A percentile compares a stretch with the other conserved stretches of the same genome.
Conservation (phyloP, 2,113 vertebrate genomes). For the Trichomycterus rosablanca region DNA sequence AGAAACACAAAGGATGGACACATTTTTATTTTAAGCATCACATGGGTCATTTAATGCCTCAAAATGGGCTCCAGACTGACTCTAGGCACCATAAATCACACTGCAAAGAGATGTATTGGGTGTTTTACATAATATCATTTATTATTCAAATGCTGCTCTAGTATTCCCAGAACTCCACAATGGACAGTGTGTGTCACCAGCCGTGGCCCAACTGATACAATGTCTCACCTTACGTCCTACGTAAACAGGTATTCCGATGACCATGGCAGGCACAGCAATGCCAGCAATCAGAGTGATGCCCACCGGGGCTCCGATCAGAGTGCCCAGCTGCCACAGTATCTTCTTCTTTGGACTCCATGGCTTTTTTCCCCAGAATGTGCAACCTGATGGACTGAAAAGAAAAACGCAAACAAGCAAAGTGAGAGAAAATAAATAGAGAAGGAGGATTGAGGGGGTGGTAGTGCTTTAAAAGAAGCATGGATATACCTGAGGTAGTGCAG, state of each 20-base stretch:
- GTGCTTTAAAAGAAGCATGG: too few species aligned
- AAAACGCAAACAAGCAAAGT: neutral
- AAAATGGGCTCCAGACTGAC: too few species aligned
- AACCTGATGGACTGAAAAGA: constrained; percentile 85
- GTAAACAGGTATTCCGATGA: constrained; percentile 96
- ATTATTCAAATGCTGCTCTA: constrained; percentile 15
- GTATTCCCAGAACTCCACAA: constrained; percentile 10
- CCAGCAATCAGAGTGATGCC: constrained; percentile 97
- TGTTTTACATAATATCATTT: too few species aligned
- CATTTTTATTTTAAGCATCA: too few species aligned
- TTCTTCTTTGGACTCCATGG: constrained; percentile 99
- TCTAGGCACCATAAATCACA: too few species aligned
- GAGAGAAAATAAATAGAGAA: neutral
- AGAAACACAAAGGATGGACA: too few species aligned
- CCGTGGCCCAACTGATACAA: neutral
- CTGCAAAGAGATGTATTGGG: too few species aligned
- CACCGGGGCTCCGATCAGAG: constrained; percentile 91
- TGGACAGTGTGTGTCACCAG: neutral
- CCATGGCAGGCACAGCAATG: constrained; percentile 96
- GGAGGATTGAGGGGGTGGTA: too few species aligned
- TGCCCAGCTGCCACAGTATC: constrained; percentile 97
- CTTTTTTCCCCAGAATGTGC: constrained; percentile 98
- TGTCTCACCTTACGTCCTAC: constrained; percentile 88
- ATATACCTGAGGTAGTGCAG: constrained; percentile 99
- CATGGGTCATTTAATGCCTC: too few species aligned